Evolutionary conservation across 2,888 invertebrate species (phyloP), one percentile per base, ranked within the genome.

Genomic region (Drosophila infuscata): DNA sequence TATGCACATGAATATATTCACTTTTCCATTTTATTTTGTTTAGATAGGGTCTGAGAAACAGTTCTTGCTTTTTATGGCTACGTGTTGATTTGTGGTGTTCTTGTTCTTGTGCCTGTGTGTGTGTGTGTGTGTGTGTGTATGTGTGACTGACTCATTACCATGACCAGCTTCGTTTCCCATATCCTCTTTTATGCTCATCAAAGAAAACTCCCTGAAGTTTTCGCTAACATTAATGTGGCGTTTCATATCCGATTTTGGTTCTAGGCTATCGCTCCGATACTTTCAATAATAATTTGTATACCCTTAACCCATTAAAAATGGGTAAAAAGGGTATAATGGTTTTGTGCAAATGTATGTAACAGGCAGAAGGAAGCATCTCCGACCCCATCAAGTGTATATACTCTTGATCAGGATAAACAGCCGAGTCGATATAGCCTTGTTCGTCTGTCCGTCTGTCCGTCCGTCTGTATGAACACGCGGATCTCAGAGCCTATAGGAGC

Each of bases 81-180:
- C 83, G 83, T 86, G 79, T 85, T 85, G 83, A 85, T 83, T 86
- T 76, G 81, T 76, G 64, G 60, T 61, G 62, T 65, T 58, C 41
- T 7, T 61, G 41, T 43, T 30, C 49, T 30, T 67, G 49, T 52
- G 46, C 69, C 52, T 63, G 61, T 53, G 49, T 49, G 38, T 30
- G 61, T 29, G 3, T 25, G 57, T 63, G 61, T 53, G 48, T 49
- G 38, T 30, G 61, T 29, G 57, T 63, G 61, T 53, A 51, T 49
- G 38, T 30, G 61, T 29, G 49, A 54, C 62, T 80, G 71, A 70
- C 75, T 77, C 80, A 67, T 76, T 2, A 25, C 25, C 25, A 25
- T 25, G 68, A 72, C 72, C 76, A 70, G 64, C 53, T 70, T 76
- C 67, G 75, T 78, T 78, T 78, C 61, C 67, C 59, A 58, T 79